Evolutionary conservation across 2,888 invertebrate genomes (phyloP).

Genomic region (Graphium colonna): DNA sequence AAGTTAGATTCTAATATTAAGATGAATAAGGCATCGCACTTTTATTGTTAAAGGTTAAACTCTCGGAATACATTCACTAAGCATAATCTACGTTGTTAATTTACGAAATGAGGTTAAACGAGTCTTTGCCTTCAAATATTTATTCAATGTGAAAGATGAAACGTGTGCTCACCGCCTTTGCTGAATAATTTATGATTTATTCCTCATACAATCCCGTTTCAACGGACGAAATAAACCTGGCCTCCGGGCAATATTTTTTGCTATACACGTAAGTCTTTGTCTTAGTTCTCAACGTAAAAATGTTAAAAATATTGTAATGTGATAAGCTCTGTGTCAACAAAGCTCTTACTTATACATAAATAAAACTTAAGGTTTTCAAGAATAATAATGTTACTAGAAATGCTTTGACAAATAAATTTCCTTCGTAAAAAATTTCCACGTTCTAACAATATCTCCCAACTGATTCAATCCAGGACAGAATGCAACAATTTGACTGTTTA

Average conservation of each 20-base stretch:
- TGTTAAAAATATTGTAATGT: constrained; percentile 10
- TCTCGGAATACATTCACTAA: constrained; percentile 34
- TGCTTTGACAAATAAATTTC: too few species aligned
- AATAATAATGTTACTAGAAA: too few species aligned
- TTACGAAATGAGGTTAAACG: constrained; percentile 54
- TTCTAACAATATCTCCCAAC: too few species aligned
- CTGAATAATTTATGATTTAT: constrained; percentile 71
- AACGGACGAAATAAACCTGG: constrained; percentile 44
- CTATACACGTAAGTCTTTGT: constrained; percentile 18
- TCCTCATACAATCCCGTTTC: constrained; percentile 47
- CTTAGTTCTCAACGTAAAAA: constrained; percentile 10
- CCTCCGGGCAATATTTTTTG: constrained; percentile 46
- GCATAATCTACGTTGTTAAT: constrained; percentile 50
- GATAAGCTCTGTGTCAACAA: neutral
- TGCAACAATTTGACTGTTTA: too few species aligned
- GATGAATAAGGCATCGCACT: constrained; percentile 21
- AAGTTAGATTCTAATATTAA: too few species aligned
- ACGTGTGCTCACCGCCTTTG: constrained; percentile 55
- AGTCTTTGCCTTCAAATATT: constrained; percentile 52
- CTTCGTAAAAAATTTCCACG: too few species aligned
- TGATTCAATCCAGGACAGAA: too few species aligned
- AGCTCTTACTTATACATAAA: too few species aligned
- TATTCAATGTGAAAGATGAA: constrained; percentile 64
- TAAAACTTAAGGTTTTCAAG: too few species aligned
- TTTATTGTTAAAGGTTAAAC: constrained; percentile 24